phyloP scores from a whole-genome alignment of 2,888 invertebrate species.

The Tenthredo notha region DNA sequence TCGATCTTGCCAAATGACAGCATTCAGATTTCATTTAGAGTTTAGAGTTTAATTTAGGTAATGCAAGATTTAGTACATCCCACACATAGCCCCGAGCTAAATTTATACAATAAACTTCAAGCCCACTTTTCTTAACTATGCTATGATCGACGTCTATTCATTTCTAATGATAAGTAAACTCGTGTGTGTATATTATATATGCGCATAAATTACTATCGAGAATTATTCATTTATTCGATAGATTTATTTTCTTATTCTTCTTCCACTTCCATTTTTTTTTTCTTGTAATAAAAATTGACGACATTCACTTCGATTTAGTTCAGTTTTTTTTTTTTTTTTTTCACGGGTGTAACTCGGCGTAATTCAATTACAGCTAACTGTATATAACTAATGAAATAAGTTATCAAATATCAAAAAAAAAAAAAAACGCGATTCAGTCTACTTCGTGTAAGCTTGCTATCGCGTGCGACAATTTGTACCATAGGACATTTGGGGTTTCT shows the following conservation, averaged over 20 bases:
- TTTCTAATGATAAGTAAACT: background rate
- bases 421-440: background rate
- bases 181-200: too few relatives aligned
- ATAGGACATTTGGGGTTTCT: background rate
- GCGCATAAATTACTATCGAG: too few relatives aligned
- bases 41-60: background rate
- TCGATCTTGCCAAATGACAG: constrained; percentile 8
- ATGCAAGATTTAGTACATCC: background rate
- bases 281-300: too few relatives aligned
- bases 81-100: background rate
- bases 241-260: too few relatives aligned
- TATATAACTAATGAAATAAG: constrained; percentile 14
- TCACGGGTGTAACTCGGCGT: background rate
- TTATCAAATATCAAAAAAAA: too few relatives aligned
- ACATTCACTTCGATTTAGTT: background rate
- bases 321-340: background rate
- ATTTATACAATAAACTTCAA: too few relatives aligned
- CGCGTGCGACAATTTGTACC: background rate
- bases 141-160: background rate
- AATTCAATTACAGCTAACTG: background rate
- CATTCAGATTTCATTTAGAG: background rate
- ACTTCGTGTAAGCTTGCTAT: background rate
- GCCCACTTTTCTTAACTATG: background rate
- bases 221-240: too few relatives aligned
- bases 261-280: too few relatives aligned